phyloP scores from a whole-genome alignment of 2,888 invertebrate species.

The Platycheirus albimanus region DNA sequence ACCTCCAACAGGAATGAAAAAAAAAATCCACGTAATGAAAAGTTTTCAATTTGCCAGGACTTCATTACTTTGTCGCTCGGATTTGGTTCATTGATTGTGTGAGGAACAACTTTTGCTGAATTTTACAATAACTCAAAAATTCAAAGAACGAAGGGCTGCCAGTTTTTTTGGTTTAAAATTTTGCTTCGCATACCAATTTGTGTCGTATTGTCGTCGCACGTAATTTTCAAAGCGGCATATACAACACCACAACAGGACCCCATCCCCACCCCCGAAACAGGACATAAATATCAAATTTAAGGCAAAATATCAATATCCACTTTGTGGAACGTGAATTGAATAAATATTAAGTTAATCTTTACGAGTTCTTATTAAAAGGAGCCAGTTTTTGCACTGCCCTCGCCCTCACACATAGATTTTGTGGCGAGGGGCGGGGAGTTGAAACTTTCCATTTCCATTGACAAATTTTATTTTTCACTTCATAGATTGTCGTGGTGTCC shows the following conservation, averaged over 20 bases:
- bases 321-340: constrained; percentile 81
- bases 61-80: constrained; percentile 67
- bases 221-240: too few relatives aligned
- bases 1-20: neutral
- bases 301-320: constrained; percentile 83
- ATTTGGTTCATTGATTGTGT: constrained; percentile 69
- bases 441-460: constrained; percentile 36
- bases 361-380: constrained; percentile 10
- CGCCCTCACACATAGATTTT: constrained; percentile 6
- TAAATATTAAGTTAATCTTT: constrained; percentile 67
- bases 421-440: neutral
- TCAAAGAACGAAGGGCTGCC: neutral
- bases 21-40: constrained; percentile 61
- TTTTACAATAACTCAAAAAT: constrained; percentile 50
- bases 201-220: constrained; percentile 70
- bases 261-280: constrained; percentile 19
- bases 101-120: constrained; percentile 49
- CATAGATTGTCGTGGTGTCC: constrained; percentile 48
- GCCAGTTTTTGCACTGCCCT: constrained; percentile 8
- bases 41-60: constrained; percentile 71
- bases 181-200: constrained; percentile 69
- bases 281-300: constrained; percentile 83
- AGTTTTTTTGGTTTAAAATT: constrained; percentile 2
- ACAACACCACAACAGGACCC: neutral
- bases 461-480: constrained; percentile 64